Evolutionary conservation across 2,888 invertebrate species (phyloP).

Genomic region (Tetragonula carbonaria): DNA sequence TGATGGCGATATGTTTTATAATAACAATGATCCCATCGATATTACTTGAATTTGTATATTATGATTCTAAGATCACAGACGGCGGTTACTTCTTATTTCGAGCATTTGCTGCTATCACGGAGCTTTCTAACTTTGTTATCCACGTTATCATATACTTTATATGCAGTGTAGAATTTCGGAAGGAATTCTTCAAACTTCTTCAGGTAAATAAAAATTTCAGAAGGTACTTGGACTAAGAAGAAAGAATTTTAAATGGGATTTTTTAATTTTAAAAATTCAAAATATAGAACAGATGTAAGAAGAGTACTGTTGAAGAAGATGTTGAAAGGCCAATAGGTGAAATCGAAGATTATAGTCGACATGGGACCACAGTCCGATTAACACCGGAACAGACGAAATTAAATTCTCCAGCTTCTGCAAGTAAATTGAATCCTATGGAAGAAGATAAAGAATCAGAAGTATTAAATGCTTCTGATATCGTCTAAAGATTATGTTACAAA

Average conservation of each 20-base stretch:
- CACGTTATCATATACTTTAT: slow-evolving; percentile 56
- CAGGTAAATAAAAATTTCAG: not conserved
- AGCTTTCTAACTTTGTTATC: slow-evolving; percentile 58
- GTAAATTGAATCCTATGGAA: slow-evolving; percentile 49
- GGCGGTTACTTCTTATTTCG: slow-evolving; percentile 45
- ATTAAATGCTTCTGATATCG: slow-evolving; percentile 45
- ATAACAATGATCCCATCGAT: slow-evolving; percentile 57
- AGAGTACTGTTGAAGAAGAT: slow-evolving; percentile 29
- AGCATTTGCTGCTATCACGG: slow-evolving; percentile 42
- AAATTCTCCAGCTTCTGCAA: slow-evolving; percentile 61
- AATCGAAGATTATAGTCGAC: slow-evolving; percentile 65
- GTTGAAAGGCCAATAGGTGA: slow-evolving; percentile 60
- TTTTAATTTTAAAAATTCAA: slow-evolving; percentile 6
- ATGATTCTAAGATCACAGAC: slow-evolving; percentile 23
- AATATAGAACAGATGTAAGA: slow-evolving; percentile 52
- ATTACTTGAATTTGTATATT: slow-evolving; percentile 44
- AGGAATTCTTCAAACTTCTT: slow-evolving; percentile 31
- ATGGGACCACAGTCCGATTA: slow-evolving; percentile 64
- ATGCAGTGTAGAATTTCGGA: slow-evolving; percentile 61
- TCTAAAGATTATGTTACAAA: slow-evolving; percentile 26
- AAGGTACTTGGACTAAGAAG: not conserved
- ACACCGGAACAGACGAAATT: slow-evolving; percentile 65
- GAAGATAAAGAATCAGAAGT: slow-evolving; percentile 58
- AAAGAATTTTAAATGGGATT: not conserved
- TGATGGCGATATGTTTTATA: slow-evolving; percentile 58